Evolutionary conservation across 2,888 invertebrate genomes (phyloP), one percentile per base, ranked within the genome.

Genomic region (Loripinus fragilis): DNA sequence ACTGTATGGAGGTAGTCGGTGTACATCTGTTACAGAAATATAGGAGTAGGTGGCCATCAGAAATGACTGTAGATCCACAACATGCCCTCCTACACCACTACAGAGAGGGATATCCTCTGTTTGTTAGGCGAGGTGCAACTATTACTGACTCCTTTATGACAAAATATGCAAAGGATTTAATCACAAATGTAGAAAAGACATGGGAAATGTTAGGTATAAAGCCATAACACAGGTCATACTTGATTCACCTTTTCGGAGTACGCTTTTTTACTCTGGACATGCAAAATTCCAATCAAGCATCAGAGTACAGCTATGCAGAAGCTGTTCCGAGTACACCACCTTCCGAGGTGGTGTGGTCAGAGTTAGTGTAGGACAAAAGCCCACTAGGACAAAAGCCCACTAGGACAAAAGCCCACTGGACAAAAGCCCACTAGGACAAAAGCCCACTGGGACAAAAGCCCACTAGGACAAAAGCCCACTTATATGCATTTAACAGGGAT

Each of bases 11-110:
- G 15, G 76, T 77, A 8, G 82, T 90, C 0, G 88, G 89, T 20
- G 88, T 91, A 33, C 91, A 91, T 67, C 81, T 84, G 33, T 77
- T 89, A 8, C 86, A 85, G 80, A 60, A 41, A 5, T 70, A 74
- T 25, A 60, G 83, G 0, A 35, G 76, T 0, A 77, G 76, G 0
- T 23, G 67, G 1, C 68, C 67, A 15, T 65, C 66, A 20, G 60
- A 60, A 10, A 55, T 71, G 10, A 74, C 76, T 20, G 77, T 87
- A 0, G 67, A 75, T 0, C 69, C 73, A 3, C 35, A 60, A 8
- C 71, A 77, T 5, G 90, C 83, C 0, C 67, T 87, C 20, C 76
- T 90, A 35, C 88, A 90, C 60, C 91, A 91, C 65, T 91, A 90
- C 76, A 80, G 91, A 60, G 60, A 60, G 20, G 60, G 60, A 1